These are phyloP conservation scores for Eremobia ochroleuca DNA, from an alignment of 2,888 invertebrate species.

Conservation along the genomic window DNA sequence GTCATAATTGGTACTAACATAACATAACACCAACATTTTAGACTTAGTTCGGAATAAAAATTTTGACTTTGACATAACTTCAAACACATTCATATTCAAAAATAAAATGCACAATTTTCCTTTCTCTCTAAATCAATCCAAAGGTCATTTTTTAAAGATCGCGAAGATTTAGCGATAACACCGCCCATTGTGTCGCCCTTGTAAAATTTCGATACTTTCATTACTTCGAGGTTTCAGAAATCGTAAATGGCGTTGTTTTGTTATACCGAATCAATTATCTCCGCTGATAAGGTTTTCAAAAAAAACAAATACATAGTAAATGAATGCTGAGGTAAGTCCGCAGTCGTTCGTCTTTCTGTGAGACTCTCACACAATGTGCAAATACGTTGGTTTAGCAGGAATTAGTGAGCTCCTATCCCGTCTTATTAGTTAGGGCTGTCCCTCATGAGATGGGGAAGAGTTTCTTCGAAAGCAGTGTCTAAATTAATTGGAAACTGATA, in stretches of 20 bases:
- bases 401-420: constrained; percentile 63
- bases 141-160: no score
- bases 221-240: no score
- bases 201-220: no score
- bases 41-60: no score
- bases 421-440: constrained; percentile 61
- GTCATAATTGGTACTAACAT: no score
- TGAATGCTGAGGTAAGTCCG: constrained; percentile 52
- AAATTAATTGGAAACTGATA: background rate
- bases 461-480: background rate
- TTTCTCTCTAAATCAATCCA: no score
- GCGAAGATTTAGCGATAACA: no score
- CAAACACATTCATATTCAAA: background rate
- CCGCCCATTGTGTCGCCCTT: no score
- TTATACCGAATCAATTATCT: constrained; percentile 50
- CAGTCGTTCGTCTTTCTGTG: constrained; percentile 47
- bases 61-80: no score
- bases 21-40: no score
- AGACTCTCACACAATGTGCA: constrained; percentile 57
- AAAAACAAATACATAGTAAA: constrained; percentile 38
- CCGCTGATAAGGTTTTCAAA: constrained; percentile 50
- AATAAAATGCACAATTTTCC: constrained; percentile 1
- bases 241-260: background rate
- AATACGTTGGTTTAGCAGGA: constrained; percentile 63
- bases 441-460: background rate